Percentiles rank a stretch among this genome's conserved stretches.
Evolutionary conservation across 2,797 vertebrate genomes (phyloP).

Genomic region (Xerus rutilus): DNA sequence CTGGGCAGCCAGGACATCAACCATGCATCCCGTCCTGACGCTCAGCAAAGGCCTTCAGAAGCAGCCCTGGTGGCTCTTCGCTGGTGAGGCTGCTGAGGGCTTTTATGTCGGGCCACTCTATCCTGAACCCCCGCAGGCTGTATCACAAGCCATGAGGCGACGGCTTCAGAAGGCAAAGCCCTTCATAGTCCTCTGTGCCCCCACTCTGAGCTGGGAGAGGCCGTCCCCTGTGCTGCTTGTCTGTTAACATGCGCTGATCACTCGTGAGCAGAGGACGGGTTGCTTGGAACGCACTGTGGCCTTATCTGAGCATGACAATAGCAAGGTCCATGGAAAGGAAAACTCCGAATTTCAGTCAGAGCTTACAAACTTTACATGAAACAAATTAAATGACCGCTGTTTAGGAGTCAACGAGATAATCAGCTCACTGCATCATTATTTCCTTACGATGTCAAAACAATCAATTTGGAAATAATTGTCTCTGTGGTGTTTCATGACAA

Average conservation of each 20-base stretch:
- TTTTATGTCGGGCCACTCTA: background rate
- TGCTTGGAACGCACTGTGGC: background rate
- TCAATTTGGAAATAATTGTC: background rate
- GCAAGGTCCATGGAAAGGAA: background rate
- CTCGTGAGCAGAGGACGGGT: too few relatives aligned
- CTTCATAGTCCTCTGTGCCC: accelerated
- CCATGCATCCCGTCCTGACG: background rate
- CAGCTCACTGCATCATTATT: background rate
- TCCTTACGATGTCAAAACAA: background rate
- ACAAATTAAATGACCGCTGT: background rate
- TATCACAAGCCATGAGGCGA: accelerated
- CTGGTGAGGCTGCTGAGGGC: background rate
- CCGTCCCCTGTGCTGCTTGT: background rate
- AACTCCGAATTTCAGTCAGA: background rate
- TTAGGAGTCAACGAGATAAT: background rate
- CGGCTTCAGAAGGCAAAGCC: too few relatives aligned
- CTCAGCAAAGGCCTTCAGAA: background rate
- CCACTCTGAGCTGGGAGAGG: background rate
- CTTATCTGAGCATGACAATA: too few relatives aligned
- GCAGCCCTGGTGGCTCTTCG: background rate
- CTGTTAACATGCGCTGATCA: too few relatives aligned
- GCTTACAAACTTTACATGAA: too few relatives aligned
- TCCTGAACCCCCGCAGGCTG: background rate
- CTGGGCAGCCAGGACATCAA: too few relatives aligned
- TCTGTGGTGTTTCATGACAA: too few relatives aligned